phyloP scores from a whole-genome alignment of 2,113 vertebrate genomes.

The Hydrochoerus hydrochaeris region DNA sequence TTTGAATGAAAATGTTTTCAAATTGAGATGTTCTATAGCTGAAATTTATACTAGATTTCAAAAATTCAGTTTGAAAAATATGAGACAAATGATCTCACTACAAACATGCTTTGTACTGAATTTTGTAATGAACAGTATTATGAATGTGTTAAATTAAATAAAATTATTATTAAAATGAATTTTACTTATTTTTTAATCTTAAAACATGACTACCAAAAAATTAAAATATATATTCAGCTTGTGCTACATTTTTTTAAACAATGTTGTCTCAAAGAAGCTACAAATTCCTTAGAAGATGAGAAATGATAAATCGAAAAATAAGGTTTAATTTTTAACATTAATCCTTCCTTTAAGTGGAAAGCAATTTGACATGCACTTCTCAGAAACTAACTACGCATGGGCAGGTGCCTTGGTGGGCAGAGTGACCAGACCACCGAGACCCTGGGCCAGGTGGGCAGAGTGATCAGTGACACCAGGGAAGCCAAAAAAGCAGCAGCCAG shows the following conservation, averaged over 20 bases:
- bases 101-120: neutral
- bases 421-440: neutral
- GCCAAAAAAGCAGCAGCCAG: neutral
- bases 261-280: conserved; percentile 78
- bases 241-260: neutral
- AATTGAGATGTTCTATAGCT: neutral
- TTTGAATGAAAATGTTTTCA: conserved; percentile 22
- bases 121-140: neutral
- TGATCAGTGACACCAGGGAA: neutral
- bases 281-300: conserved; percentile 82
- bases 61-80: neutral
- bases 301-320: conserved; percentile 73
- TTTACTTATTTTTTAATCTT: neutral
- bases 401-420: neutral
- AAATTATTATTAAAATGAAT: conserved; percentile 12
- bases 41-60: neutral
- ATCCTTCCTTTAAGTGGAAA: conserved; percentile 55
- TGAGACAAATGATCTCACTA: neutral
- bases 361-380: conserved; percentile 60
- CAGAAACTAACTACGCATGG: conserved; percentile 65
- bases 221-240: neutral
- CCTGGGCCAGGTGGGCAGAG: neutral
- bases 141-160: neutral
- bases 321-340: conserved; percentile 44
- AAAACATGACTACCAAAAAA: neutral